Evolutionary conservation across 2,888 invertebrate species (phyloP).

Genomic region (Campoplex nolae): DNA sequence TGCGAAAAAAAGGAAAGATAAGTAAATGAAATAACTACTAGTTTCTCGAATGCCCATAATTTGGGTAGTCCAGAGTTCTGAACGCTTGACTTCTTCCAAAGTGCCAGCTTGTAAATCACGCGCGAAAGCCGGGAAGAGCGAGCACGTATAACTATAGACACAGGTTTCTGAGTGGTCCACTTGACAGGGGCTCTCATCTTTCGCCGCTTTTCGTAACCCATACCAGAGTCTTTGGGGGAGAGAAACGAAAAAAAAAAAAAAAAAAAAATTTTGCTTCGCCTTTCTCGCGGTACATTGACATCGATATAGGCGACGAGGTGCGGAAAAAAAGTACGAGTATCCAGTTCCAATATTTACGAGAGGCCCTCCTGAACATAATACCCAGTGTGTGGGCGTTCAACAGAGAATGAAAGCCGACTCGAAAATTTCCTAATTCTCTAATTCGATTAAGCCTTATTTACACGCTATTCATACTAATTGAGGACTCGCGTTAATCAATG

Average conservation of each 20-base stretch:
- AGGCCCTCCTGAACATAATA: not conserved
- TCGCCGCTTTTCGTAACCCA: constrained; percentile 8
- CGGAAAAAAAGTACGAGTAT: constrained; percentile 18
- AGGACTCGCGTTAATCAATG: constrained; percentile 35
- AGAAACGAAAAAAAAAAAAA: not conserved
- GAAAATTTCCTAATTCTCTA: constrained; percentile 46
- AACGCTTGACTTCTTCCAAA: constrained; percentile 14
- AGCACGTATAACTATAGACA: not conserved
- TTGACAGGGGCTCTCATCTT: constrained; percentile 21
- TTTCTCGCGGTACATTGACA: constrained; percentile 20
- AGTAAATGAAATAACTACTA: not conserved
- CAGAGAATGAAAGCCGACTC: not conserved
- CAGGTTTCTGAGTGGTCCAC: not conserved
- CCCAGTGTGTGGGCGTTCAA: constrained; percentile 6
- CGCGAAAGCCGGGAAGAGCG: not conserved
- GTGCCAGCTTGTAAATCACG: constrained; percentile 31
- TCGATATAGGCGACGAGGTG: constrained; percentile 22
- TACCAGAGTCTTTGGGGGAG: not conserved
- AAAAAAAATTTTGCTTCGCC: constrained; percentile 1
- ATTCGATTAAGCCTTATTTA: constrained; percentile 63
- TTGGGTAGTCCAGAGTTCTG: constrained; percentile 17
- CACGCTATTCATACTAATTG: constrained; percentile 47
- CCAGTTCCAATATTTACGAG: constrained; percentile 31
- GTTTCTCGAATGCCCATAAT: constrained; percentile 26
- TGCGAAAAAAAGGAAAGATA: not conserved